A percentile compares a stretch with the other conserved stretches of the same genome.
Evolutionary conservation across 2,888 invertebrate species (phyloP).

Genomic region (Mythimna ferrago): DNA sequence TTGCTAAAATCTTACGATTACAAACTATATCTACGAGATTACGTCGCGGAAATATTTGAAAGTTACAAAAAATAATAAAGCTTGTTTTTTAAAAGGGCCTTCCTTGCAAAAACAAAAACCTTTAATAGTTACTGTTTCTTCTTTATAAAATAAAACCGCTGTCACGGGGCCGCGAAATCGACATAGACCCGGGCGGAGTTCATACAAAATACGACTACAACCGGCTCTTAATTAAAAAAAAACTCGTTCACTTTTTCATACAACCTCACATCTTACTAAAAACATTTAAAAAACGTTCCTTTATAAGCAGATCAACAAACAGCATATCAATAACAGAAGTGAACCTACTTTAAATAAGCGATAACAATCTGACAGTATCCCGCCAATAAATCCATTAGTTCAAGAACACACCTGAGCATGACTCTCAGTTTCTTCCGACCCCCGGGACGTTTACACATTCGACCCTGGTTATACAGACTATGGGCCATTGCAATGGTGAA

Average conservation of each 20-base stretch:
- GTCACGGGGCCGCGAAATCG: too few species aligned
- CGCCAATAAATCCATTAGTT: constrained; percentile 65
- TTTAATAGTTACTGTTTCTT: too few species aligned
- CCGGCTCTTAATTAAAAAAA: background rate
- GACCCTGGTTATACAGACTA: constrained; percentile 1
- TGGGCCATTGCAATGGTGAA: background rate
- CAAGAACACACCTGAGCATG: constrained; percentile 73
- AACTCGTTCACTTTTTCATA: constrained; percentile 1
- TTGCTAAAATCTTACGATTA: too few species aligned
- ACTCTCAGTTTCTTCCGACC: constrained; percentile 70
- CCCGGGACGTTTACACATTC: constrained; percentile 58
- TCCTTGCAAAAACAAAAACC: too few species aligned
- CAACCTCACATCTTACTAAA: background rate
- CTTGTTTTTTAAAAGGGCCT: too few species aligned
- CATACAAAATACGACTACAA: too few species aligned
- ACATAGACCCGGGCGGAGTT: too few species aligned
- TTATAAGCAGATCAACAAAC: constrained; percentile 41
- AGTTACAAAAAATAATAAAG: too few species aligned
- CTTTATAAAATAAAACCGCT: too few species aligned
- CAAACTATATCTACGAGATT: too few species aligned
- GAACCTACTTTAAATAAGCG: constrained; percentile 68
- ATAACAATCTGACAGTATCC: constrained; percentile 60
- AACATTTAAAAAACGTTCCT: background rate
- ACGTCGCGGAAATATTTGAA: too few species aligned
- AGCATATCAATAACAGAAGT: constrained; percentile 58